Conservation (phyloP, 2,888 invertebrate genomes). For the Pyralis farinalis region DNA sequence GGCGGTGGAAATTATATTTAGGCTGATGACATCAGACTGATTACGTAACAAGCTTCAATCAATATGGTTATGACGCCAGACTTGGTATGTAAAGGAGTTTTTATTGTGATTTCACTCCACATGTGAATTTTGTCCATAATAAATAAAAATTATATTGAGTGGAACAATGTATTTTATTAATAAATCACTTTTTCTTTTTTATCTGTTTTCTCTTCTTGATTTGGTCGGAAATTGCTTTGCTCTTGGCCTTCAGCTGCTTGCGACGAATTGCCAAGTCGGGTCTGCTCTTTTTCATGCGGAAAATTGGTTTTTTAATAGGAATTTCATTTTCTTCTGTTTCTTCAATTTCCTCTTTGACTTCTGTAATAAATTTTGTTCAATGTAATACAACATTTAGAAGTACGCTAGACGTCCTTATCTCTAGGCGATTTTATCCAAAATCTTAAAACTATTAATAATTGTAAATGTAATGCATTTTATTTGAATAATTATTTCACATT, state of each 20-base stretch:
- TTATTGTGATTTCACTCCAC: no score
- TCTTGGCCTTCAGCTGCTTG: conserved; percentile 71
- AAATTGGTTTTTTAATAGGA: conserved; percentile 29
- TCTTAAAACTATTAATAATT: no score
- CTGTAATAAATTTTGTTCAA: no score
- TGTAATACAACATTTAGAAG: no score
- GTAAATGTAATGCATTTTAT: no score
- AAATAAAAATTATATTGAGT: conserved; percentile 30
- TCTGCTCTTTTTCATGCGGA: conserved; percentile 50
- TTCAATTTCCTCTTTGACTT: conserved; percentile 40
- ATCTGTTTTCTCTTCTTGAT: conserved; percentile 69
- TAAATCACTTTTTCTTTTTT: conserved; percentile 59
- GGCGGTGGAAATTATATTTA: no score
- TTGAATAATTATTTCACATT: no score
- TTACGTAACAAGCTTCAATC: no score
- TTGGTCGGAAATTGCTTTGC: conserved; percentile 68
- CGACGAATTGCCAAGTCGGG: conserved; percentile 70
- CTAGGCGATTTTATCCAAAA: neutral
- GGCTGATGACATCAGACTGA: no score
- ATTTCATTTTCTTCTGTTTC: conserved; percentile 32
- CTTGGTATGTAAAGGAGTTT: no score
- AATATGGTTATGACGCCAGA: no score
- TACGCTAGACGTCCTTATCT: no score
- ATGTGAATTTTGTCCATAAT: conserved; percentile 5
- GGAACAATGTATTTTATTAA: conserved; percentile 28